Evolutionary conservation across 2,113 vertebrate species (phyloP).

Genomic region (Neopipo cinnamomea): DNA sequence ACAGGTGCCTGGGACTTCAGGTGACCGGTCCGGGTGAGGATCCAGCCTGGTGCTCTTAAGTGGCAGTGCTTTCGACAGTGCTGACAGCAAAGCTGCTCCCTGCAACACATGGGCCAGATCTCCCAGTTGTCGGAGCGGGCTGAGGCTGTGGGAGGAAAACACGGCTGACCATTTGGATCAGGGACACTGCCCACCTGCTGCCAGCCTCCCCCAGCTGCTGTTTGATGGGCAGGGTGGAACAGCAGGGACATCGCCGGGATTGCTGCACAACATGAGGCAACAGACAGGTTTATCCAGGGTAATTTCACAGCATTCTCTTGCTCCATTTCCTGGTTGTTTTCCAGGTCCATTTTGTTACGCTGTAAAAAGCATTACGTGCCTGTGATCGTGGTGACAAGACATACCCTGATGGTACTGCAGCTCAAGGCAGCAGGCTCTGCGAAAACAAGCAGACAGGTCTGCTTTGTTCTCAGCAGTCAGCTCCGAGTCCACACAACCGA

Average conservation of each 20-base stretch:
- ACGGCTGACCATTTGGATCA: background rate
- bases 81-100: background rate
- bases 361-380: background rate
- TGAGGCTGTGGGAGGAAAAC: background rate
- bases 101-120: rapidly evolving
- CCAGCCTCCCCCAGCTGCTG: background rate
- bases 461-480: background rate
- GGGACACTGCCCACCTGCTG: background rate
- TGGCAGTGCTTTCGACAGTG: background rate
- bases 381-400: slow-evolving; percentile 41
- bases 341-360: slow-evolving; percentile 3
- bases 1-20: background rate
- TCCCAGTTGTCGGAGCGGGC: rapidly evolving
- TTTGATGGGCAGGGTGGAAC: rapidly evolving
- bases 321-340: slow-evolving; percentile 19
- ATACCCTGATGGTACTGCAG: background rate
- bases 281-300: background rate
- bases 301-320: background rate
- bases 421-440: background rate
- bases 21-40: rapidly evolving
- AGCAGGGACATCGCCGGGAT: background rate
- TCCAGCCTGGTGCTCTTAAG: background rate
- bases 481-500: background rate
- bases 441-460: background rate
- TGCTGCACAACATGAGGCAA: background rate